phyloP scores from a whole-genome alignment of 2,888 invertebrate species.

The Periphyllus acericola region DNA sequence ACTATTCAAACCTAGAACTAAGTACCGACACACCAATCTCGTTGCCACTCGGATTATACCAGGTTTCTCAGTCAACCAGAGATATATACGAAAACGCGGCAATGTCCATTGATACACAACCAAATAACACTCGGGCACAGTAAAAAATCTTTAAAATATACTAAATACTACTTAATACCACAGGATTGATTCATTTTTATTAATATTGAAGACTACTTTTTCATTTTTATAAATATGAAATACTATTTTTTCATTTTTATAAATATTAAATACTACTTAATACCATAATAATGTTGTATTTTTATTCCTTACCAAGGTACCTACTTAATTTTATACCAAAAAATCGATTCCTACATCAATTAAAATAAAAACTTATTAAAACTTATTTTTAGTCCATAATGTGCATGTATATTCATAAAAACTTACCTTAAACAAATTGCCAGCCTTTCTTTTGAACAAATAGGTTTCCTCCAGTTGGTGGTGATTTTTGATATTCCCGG shows the following conservation, averaged over 20 bases:
- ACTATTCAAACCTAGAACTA: background rate
- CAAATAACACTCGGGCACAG: background rate
- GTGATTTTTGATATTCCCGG: constrained; percentile 12
- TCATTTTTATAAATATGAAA: no score
- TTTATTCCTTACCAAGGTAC: constrained; percentile 9
- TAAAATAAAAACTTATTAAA: constrained; percentile 11
- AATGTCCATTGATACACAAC: constrained; percentile 14
- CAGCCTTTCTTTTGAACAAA: constrained; percentile 24
- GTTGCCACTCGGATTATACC: background rate
- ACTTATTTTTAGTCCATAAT: background rate
- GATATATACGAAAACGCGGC: constrained; percentile 4
- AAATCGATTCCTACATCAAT: constrained; percentile 2
- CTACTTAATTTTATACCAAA: constrained; percentile 8
- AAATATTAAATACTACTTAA: constrained; percentile 19
- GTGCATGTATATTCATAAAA: background rate
- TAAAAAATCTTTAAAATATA: constrained; percentile 30
- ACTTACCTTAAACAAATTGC: constrained; percentile 30
- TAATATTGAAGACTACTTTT: no score
- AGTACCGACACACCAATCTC: background rate
- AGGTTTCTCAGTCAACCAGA: constrained; percentile 8
- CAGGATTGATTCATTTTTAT: constrained; percentile 14
- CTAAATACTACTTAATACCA: constrained; percentile 7
- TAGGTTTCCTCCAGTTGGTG: constrained; percentile 34
- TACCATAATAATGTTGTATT: constrained; percentile 1
- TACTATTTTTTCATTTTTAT: constrained; percentile 24